Evolutionary conservation across 1,140 invertebrate species (phyloP).

Genomic region (Sitophilus oryzae): DNA sequence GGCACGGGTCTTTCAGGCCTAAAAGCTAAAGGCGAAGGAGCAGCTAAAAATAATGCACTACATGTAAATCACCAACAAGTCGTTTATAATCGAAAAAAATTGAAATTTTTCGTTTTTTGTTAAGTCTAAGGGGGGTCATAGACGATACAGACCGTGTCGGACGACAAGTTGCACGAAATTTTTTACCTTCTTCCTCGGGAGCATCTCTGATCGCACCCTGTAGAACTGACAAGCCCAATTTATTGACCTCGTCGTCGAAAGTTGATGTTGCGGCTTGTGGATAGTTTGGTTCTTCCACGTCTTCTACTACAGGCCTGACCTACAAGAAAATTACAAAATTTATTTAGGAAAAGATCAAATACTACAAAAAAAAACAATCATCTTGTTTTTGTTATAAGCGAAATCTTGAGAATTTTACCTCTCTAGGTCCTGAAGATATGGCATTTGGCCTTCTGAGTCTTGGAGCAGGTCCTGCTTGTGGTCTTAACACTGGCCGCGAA

Average conservation of each 20-base stretch:
- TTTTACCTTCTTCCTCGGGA: constrained; percentile 27
- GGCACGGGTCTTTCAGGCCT: constrained; percentile 51
- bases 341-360: constrained; percentile 2
- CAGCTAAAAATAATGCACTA: constrained; percentile 34
- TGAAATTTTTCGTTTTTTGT: no score
- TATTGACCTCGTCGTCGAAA: constrained; percentile 37
- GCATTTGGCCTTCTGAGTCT: constrained; percentile 27
- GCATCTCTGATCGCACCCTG: constrained; percentile 27
- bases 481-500: constrained; percentile 17
- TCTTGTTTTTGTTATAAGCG: background rate
- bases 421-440: constrained; percentile 16
- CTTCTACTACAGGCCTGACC: constrained; percentile 38
- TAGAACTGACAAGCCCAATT: constrained; percentile 28
- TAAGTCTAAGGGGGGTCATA: no score
- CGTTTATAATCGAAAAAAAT: no score
- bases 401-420: constrained; percentile 12
- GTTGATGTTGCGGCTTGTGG: constrained; percentile 14
- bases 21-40: constrained; percentile 45
- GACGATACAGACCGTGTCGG: no score
- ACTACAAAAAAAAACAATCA: no score
- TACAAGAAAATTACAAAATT: constrained; percentile 4
- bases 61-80: no score
- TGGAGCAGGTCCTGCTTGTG: constrained; percentile 14
- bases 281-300: constrained; percentile 33
- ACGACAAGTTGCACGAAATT: no score